phyloP scores from a whole-genome alignment of 2,888 invertebrate species.

The Polydrusus pterygomalis region DNA sequence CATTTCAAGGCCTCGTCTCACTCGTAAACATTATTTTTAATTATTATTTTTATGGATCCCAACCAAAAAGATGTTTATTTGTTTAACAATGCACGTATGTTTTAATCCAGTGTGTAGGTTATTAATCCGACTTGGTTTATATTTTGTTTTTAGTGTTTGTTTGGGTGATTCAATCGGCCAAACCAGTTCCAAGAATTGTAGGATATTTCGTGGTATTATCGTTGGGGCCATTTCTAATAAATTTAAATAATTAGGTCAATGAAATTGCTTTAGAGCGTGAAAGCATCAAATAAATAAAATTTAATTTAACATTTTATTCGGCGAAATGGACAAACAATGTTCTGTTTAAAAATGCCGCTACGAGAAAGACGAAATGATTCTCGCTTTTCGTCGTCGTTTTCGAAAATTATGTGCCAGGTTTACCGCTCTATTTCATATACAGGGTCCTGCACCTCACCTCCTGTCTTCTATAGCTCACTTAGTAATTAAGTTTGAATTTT shows the following conservation, averaged over 20 bases:
- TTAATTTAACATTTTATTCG: too few species aligned
- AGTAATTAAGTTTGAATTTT: too few species aligned
- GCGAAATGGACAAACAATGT: too few species aligned
- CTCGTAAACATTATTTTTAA: constrained; percentile 1
- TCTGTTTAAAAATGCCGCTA: too few species aligned
- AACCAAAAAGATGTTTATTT: constrained; percentile 1
- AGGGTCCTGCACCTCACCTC: too few species aligned
- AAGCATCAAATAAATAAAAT: too few species aligned
- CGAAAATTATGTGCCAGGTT: too few species aligned
- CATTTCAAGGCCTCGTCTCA: neutral
- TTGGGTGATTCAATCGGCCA: constrained; percentile 9
- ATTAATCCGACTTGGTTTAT: neutral
- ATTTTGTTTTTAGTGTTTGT: constrained; percentile 25
- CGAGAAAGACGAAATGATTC: too few species aligned
- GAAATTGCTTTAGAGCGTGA: too few species aligned
- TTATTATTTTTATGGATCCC: neutral
- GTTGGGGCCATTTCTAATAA: neutral
- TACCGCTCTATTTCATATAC: too few species aligned
- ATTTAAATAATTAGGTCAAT: neutral
- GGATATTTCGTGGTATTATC: neutral
- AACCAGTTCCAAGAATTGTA: constrained; percentile 4
- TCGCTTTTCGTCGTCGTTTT: too few species aligned
- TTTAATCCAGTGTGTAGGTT: neutral
- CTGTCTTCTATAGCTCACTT: too few species aligned
- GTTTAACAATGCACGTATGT: neutral